Evolutionary conservation across 1,140 invertebrate species (phyloP).

Genomic region (Charaxes varanes): DNA sequence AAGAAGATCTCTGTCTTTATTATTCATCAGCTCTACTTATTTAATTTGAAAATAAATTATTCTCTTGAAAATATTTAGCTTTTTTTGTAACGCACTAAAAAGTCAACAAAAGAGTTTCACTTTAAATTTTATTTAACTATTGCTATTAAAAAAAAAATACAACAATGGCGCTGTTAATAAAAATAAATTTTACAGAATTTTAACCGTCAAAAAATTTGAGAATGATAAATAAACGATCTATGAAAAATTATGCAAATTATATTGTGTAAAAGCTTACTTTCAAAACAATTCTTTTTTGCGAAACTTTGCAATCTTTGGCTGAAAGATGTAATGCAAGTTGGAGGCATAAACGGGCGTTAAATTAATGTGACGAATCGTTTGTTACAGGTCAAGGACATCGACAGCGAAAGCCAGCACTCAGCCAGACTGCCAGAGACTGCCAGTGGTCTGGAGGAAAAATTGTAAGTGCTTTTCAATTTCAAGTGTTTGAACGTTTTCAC

Average conservation of each 20-base stretch:
- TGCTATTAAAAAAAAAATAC: too few relatives aligned
- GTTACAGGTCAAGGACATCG: conserved; percentile 53
- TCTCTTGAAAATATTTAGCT: too few relatives aligned
- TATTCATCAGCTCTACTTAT: too few relatives aligned
- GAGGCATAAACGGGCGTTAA: neutral
- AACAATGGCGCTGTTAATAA: neutral
- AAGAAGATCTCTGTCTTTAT: too few relatives aligned
- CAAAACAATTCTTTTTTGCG: neutral
- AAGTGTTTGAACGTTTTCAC: too few relatives aligned
- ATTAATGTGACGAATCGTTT: conserved; percentile 7
- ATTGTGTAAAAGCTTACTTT: neutral
- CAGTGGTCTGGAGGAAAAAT: conserved; percentile 49
- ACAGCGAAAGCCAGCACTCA: conserved; percentile 50
- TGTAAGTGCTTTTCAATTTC: conserved; percentile 49
- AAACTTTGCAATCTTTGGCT: neutral
- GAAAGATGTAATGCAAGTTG: neutral
- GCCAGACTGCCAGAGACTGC: conserved; percentile 34
- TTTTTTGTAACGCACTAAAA: too few relatives aligned
- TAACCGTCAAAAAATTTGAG: neutral
- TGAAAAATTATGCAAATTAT: conserved; percentile 1
- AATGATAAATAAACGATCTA: neutral
- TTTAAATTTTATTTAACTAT: too few relatives aligned
- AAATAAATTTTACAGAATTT: neutral
- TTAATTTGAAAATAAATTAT: too few relatives aligned
- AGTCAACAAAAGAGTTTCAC: too few relatives aligned